phyloP scores from a whole-genome alignment of 92 coral and sea anemone species.

The Palythoa grandis region DNA sequence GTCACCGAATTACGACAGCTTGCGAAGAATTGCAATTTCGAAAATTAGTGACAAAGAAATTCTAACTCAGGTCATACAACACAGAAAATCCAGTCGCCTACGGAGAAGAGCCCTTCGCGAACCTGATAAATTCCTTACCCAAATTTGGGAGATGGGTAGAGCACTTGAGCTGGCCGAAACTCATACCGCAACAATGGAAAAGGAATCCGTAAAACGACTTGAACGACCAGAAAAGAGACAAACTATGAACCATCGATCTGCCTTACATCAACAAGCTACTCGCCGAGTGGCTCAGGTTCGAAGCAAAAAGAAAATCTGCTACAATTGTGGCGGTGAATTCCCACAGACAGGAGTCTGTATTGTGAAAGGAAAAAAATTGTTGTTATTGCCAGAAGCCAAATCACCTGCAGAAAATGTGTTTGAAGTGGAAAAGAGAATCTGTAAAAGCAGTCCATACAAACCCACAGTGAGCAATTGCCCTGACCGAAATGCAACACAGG shows the following conservation, averaged over 20 bases:
- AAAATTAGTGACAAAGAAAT: conserved; percentile 42
- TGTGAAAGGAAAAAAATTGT: neutral
- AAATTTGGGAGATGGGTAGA: conserved; percentile 39
- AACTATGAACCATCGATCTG: conserved; percentile 4
- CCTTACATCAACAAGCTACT: neutral
- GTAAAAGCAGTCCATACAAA: neutral
- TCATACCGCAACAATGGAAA: conserved; percentile 41
- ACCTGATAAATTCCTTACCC: conserved; percentile 41
- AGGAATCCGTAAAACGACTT: conserved; percentile 4
- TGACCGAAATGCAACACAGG: neutral
- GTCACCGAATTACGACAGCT: conserved; percentile 35
- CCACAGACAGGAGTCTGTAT: conserved; percentile 7
- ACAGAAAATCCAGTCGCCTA: conserved; percentile 33
- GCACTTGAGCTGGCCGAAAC: conserved; percentile 39
- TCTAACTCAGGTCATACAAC: conserved; percentile 43
- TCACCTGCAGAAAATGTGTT: neutral
- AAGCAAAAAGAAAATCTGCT: conserved; percentile 5
- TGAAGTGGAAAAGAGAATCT: neutral
- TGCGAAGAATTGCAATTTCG: conserved; percentile 42
- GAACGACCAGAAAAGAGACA: conserved; percentile 2
- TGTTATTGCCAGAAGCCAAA: conserved; percentile 1
- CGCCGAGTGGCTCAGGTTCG: neutral
- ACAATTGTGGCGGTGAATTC: conserved; percentile 13
- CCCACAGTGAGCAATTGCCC: neutral
- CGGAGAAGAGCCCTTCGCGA: conserved; percentile 50